phyloP scores from a whole-genome alignment of 2,888 invertebrate species.

The Geophilus truncorum region DNA sequence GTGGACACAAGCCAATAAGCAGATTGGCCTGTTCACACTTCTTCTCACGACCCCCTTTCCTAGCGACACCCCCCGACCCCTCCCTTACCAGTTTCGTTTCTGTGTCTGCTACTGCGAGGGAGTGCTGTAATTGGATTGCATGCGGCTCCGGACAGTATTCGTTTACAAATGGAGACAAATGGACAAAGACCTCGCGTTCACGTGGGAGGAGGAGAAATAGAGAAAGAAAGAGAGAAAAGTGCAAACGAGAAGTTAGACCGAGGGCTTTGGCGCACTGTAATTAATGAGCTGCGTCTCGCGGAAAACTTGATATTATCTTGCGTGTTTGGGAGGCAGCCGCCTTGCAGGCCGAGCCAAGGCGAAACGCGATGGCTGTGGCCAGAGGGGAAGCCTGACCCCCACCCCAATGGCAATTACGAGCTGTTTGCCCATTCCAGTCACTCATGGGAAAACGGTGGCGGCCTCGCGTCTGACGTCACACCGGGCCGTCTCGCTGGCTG shows the following conservation, averaged over 20 bases:
- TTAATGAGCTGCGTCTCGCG: conserved; percentile 15
- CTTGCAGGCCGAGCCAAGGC: no score
- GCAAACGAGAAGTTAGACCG: conserved; percentile 12
- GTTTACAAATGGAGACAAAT: conserved; percentile 34
- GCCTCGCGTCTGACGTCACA: conserved; percentile 22
- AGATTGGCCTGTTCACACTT: conserved; percentile 27
- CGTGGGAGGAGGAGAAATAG: conserved; percentile 1
- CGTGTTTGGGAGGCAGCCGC: conserved; percentile 25
- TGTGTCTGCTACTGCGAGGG: not conserved
- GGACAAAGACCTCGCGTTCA: conserved; percentile 1
- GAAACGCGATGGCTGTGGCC: conserved; percentile 5
- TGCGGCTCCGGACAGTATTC: conserved; percentile 22
- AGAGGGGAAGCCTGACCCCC: conserved; percentile 27
- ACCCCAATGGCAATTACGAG: conserved; percentile 27
- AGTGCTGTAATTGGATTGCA: conserved; percentile 7
- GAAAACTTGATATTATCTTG: conserved; percentile 24
- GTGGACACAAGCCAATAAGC: conserved; percentile 27
- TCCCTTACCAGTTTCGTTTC: not conserved
- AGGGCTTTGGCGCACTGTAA: not conserved
- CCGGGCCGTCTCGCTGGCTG: conserved; percentile 7
- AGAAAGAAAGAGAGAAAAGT: no score
- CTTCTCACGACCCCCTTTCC: conserved; percentile 19
- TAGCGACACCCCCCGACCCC: not conserved
- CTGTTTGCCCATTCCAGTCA: conserved; percentile 24
- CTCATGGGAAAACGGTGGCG: conserved; percentile 25